Evolutionary conservation across 1,140 invertebrate species (phyloP).

Genomic region (Drosophila albomicans): DNA sequence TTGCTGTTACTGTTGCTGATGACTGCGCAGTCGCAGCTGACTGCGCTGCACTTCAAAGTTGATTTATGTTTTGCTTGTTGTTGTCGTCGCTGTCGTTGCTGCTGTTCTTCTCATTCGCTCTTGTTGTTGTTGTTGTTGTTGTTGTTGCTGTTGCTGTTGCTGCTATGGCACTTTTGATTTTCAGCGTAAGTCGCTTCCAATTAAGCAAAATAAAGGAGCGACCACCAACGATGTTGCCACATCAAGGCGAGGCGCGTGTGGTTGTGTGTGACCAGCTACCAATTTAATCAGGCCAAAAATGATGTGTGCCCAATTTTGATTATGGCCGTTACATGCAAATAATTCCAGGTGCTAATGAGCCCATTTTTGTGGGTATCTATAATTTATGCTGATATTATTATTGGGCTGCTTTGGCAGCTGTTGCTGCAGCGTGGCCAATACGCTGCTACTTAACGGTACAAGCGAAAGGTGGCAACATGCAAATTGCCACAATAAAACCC

Average conservation of each 20-base stretch:
- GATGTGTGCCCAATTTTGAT: conserved; percentile 51
- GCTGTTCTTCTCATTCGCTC: conserved; percentile 10
- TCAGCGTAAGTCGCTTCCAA: conserved; percentile 58
- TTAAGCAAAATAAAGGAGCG: conserved; percentile 43
- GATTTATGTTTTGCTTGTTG: conserved; percentile 70
- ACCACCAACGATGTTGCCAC: conserved; percentile 49
- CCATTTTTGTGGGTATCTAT: conserved; percentile 45
- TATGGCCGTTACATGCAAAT: conserved; percentile 74
- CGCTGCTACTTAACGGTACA: conserved; percentile 71
- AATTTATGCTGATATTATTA: conserved; percentile 53
- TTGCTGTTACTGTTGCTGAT: background rate
- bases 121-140: background rate
- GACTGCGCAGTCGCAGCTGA: conserved; percentile 11
- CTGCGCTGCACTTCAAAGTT: conserved; percentile 71
- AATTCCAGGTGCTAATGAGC: conserved; percentile 72
- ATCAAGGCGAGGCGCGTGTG: background rate
- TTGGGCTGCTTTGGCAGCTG: background rate
- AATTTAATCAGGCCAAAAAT: conserved; percentile 47
- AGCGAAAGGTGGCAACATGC: conserved; percentile 79
- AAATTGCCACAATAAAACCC: conserved; percentile 61
- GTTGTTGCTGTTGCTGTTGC: conserved; percentile 32
- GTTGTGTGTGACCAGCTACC: background rate
- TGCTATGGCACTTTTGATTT: conserved; percentile 73
- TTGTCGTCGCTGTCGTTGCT: conserved; percentile 23
- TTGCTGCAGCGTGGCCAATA: conserved; percentile 42